These are phyloP conservation scores for Chrysaora quinquecirrha DNA, from an alignment of 30 jellyfish, hydroid and myxozoan genomes.

Conservation along the genomic window DNA sequence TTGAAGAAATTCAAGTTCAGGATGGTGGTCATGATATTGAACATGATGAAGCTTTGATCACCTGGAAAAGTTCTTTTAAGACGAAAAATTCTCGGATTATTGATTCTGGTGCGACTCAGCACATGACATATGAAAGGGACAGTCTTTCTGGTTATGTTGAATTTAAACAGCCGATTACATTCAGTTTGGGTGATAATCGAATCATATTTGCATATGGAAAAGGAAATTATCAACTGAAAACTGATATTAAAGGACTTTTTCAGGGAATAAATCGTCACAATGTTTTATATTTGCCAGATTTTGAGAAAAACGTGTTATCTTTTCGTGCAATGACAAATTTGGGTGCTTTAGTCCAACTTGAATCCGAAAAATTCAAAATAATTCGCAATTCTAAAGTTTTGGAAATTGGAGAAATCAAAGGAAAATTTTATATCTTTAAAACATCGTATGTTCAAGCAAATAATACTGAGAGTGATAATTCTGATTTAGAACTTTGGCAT, in stretches of 20 bases:
- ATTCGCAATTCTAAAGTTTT: conserved; percentile 14
- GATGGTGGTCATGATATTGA: too few species aligned
- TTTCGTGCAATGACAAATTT: conserved; percentile 40
- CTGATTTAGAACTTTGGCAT: conserved; percentile 44
- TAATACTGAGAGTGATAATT: conserved; percentile 12
- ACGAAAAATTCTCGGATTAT: conserved; percentile 19
- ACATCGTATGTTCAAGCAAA: conserved; percentile 10
- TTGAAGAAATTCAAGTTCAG: not conserved
- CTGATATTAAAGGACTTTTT: conserved; percentile 35
- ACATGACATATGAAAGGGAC: conserved; percentile 32
- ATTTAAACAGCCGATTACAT: conserved; percentile 16
- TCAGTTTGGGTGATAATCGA: conserved; percentile 39
- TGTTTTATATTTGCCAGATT: conserved; percentile 49
- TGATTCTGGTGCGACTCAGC: conserved; percentile 49
- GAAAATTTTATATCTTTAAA: conserved; percentile 39
- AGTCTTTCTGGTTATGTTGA: conserved; percentile 37
- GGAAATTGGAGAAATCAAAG: conserved; percentile 45
- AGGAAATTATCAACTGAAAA: conserved; percentile 29
- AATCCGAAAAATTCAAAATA: conserved; percentile 22
- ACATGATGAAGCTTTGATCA: not conserved
- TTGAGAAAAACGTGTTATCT: conserved; percentile 36
- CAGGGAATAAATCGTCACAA: conserved; percentile 33
- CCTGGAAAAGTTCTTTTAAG: not conserved
- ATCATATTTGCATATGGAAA: conserved; percentile 38
- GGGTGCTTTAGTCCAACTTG: conserved; percentile 40